Base-by-base conservation (phyloP, 1,140 invertebrate species). In the Diachasma alloeum region DNA sequence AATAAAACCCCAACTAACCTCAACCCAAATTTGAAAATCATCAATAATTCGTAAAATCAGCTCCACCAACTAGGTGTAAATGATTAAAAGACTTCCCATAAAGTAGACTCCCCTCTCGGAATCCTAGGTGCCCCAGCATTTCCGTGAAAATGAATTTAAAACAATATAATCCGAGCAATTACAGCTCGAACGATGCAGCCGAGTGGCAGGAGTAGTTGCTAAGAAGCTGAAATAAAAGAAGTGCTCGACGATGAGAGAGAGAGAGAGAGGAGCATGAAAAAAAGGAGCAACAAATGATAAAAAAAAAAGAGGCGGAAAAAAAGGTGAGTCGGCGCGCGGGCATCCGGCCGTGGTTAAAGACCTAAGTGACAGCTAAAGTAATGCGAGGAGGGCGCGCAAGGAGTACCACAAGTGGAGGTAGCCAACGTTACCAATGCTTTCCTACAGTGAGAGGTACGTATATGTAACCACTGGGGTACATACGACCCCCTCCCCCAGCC, bases 281-380 rank as follows among this genome's bases (percentile, higher is more conserved):
- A n/a, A 37, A 68, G 0, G 3, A 39, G 66, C n/a, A 68, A 37
- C 26, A 68, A 39, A 68, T 36, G 26, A 68, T 68, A 31, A 31
- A 31, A 31, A 31, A 36, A 59, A 59, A 68, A 19, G 15, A 39
- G 36, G 15, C 26, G 9, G 9, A 39, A 68, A 39, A 63, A 63
- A 63, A 26, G 24, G 59, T 63, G 59, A 63, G 59, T 63, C 59
- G 59, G 66, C 36, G 36, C 36, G 36, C 66, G 66, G 36, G 66
- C 36, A 68, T 68, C 66, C 66, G 66, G 66, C 66, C 36, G 31
- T 68, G 66, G 66, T 68, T 77, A 77, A 77, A 77, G 70, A 73
- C 66, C 70, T 77, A 73, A 77, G 76, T 77, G 76, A 77, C 76
- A 77, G 76, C 37, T 68, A 73, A 77, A 73, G 26, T 74, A 74